A percentile compares a stretch with the other conserved stretches of the same genome.
Conservation (phyloP, 2,888 invertebrate genomes). For the Cosmopolites sordidus region DNA sequence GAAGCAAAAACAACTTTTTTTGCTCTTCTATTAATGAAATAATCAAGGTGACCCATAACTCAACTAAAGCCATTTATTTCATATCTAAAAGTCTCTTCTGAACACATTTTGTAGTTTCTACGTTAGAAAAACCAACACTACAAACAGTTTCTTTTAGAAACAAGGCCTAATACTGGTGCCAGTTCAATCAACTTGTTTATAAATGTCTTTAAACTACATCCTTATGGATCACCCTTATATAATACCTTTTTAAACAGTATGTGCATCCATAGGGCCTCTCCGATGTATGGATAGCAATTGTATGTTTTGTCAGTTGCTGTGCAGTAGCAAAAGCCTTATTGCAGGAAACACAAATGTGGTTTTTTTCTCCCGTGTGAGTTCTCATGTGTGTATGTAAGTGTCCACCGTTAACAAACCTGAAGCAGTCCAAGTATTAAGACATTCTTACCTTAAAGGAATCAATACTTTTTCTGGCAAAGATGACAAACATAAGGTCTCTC, state of each 20-base stretch:
- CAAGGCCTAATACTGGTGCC: too few relatives aligned
- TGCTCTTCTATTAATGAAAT: neutral
- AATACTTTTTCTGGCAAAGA: conserved; percentile 44
- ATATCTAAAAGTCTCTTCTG: too few relatives aligned
- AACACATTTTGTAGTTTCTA: too few relatives aligned
- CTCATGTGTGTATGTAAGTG: conserved; percentile 49
- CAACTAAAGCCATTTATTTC: neutral
- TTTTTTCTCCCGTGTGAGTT: conserved; percentile 49
- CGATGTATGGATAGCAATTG: conserved; percentile 47
- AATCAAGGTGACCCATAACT: neutral
- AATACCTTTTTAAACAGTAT: conserved; percentile 45
- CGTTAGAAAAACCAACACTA: too few relatives aligned
- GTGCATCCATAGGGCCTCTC: conserved; percentile 48
- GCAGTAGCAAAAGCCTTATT: conserved; percentile 48
- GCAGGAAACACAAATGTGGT: conserved; percentile 47
- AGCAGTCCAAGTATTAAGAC: too few relatives aligned
- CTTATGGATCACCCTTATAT: too few relatives aligned
- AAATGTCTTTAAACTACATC: too few relatives aligned
- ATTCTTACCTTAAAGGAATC: neutral
- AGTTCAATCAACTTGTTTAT: too few relatives aligned
- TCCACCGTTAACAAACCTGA: conserved; percentile 46
- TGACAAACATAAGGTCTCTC: conserved; percentile 48
- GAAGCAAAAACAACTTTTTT: too few relatives aligned
- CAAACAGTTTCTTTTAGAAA: too few relatives aligned
- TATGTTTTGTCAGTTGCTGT: conserved; percentile 48